Evolutionary conservation across 1,140 invertebrate genomes (phyloP).

Genomic region (Delia radicum): DNA sequence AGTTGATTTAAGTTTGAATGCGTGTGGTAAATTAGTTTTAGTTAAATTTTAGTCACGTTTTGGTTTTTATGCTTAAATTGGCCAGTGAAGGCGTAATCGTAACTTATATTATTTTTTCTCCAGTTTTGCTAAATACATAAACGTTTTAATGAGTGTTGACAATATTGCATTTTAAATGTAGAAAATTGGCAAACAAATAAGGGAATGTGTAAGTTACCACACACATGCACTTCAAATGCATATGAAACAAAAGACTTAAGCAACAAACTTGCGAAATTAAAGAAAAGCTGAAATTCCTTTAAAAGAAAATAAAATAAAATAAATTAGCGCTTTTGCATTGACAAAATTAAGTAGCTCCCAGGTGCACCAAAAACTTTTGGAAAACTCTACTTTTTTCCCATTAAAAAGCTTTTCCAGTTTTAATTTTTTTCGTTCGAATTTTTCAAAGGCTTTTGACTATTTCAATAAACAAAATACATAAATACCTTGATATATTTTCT

Average conservation of each 20-base stretch:
- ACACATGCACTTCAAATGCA: too few relatives aligned
- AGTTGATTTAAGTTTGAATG: neutral
- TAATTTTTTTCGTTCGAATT: too few relatives aligned
- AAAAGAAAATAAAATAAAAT: too few relatives aligned
- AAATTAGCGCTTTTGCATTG: too few relatives aligned
- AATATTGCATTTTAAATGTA: constrained; percentile 2
- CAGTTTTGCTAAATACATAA: neutral
- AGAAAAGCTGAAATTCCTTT: too few relatives aligned
- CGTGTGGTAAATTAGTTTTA: neutral
- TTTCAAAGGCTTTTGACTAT: too few relatives aligned
- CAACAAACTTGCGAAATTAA: constrained; percentile 12
- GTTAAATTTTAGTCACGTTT: constrained; percentile 14
- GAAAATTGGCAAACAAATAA: neutral
- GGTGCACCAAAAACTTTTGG: too few relatives aligned
- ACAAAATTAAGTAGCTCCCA: too few relatives aligned
- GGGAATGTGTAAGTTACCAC: neutral
- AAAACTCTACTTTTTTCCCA: too few relatives aligned
- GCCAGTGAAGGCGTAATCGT: constrained; percentile 26
- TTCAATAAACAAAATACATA: too few relatives aligned
- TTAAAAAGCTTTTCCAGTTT: too few relatives aligned
- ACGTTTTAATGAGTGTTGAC: constrained; percentile 16
- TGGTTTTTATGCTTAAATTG: constrained; percentile 1
- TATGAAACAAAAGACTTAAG: constrained; percentile 16
- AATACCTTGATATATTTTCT: too few relatives aligned
- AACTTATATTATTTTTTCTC: constrained; percentile 6